phyloP scores from a whole-genome alignment of 2,797 vertebrate species.

The Margarornis squamiger region DNA sequence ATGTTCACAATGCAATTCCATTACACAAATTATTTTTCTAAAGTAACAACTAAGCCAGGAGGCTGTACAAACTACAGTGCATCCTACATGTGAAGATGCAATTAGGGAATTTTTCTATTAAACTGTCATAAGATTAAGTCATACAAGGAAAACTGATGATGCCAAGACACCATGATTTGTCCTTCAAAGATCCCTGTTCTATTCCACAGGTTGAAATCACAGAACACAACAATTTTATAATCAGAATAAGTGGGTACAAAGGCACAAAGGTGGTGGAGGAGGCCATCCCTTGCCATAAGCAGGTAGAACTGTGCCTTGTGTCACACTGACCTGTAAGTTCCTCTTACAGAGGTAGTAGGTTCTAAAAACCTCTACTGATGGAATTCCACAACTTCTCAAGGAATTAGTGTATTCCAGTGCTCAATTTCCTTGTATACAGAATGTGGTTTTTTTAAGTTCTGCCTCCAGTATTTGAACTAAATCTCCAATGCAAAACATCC shows the following conservation, averaged over 20 bases:
- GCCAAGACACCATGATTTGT: neutral
- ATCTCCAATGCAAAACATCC: neutral
- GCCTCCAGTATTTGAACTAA: neutral
- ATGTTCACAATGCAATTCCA: neutral
- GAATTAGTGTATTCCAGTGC: neutral
- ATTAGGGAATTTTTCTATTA: neutral
- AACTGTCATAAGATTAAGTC: neutral
- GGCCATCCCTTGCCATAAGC: neutral
- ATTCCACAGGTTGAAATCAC: neutral
- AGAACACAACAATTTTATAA: neutral
- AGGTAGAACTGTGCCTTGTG: neutral
- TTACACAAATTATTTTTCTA: neutral
- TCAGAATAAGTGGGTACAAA: neutral
- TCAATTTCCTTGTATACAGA: neutral
- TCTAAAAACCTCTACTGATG: neutral
- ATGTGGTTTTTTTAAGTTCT: neutral
- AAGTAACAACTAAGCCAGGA: neutral
- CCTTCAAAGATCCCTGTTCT: neutral
- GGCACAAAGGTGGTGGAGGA: neutral
- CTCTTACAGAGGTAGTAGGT: neutral
- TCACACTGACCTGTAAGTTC: accelerated
- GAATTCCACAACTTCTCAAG: neutral
- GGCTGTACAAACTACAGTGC: neutral
- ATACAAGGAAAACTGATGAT: neutral
- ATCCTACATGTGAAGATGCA: neutral